A percentile compares a stretch with the other conserved stretches of the same genome.
Evolutionary conservation across 2,888 invertebrate genomes (phyloP).

Genomic region (Gymnosoma rotundatum): DNA sequence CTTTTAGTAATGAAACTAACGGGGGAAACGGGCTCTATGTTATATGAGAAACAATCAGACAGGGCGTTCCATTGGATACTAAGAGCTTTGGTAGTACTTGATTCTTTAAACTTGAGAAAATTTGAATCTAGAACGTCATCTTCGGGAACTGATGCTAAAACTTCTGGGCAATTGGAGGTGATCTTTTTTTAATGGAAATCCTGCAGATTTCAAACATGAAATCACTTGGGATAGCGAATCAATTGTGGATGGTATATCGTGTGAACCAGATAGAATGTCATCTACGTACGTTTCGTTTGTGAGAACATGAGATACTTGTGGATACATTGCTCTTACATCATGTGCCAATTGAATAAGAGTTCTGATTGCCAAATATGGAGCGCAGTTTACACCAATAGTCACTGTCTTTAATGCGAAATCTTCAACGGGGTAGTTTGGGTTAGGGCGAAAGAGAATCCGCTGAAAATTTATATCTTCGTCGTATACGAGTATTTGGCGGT

Average conservation of each 20-base stretch:
- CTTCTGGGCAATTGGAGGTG: conserved; percentile 3
- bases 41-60: conserved; percentile 39
- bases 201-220: conserved; percentile 40
- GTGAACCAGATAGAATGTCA: no score
- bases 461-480: conserved; percentile 56
- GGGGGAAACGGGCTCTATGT: neutral
- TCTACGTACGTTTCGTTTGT: conserved; percentile 63
- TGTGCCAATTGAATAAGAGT: conserved; percentile 14
- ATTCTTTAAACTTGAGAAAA: conserved; percentile 31
- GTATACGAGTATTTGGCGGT: conserved; percentile 60
- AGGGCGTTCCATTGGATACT: conserved; percentile 46
- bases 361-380: conserved; percentile 32
- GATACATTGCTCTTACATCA: neutral
- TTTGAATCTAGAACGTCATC: conserved; percentile 25
- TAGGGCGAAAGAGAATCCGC: conserved; percentile 60
- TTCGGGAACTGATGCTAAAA: no score
- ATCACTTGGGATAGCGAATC: conserved; percentile 22
- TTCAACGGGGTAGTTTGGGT: conserved; percentile 1
- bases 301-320: conserved; percentile 2
- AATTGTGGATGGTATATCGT: conserved; percentile 40
- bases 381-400: no score
- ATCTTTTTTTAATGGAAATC: conserved; percentile 49
- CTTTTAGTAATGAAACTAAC: neutral
- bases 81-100: conserved; percentile 41
- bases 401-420: conserved; percentile 61